Evolutionary conservation across 2,797 vertebrate genomes (phyloP).

Genomic region (Pagetopsis macropterus): DNA sequence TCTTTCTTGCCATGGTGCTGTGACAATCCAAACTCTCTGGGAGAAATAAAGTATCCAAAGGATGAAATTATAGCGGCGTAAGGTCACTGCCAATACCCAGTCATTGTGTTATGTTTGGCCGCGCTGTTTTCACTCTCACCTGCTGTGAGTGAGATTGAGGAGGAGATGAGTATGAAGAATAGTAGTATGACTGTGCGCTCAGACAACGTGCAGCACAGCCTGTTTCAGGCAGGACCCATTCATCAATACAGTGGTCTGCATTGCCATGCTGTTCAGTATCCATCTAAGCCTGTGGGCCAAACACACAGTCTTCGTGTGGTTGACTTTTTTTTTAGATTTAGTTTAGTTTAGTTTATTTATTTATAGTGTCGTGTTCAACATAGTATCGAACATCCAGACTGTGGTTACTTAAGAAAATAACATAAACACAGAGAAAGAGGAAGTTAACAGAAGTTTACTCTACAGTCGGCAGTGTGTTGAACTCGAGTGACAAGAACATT

Average conservation of each 20-base stretch:
- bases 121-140: slow-evolving; percentile 44
- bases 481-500: neutral
- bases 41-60: slow-evolving; percentile 27
- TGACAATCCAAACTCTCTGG: slow-evolving; percentile 26
- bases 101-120: slow-evolving; percentile 27
- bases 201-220: slow-evolving; percentile 20
- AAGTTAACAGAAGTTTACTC: slow-evolving; percentile 16
- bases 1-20: slow-evolving; percentile 8
- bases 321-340: slow-evolving; percentile 1
- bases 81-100: slow-evolving; percentile 36
- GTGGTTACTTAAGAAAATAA: neutral
- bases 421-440: neutral
- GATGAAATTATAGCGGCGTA: slow-evolving; percentile 19
- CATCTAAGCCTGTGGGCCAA: slow-evolving; percentile 26
- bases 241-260: slow-evolving; percentile 5
- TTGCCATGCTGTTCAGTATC: slow-evolving; percentile 19
- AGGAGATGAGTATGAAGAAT: slow-evolving; percentile 33
- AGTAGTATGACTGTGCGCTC: slow-evolving; percentile 17
- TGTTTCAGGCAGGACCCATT: slow-evolving; percentile 25
- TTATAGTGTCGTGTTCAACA: neutral
- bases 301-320: slow-evolving; percentile 1
- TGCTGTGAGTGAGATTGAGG: slow-evolving; percentile 62
- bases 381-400: neutral
- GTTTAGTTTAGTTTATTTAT: too few relatives aligned
- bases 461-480: neutral